Evolutionary conservation across 1,140 invertebrate genomes (phyloP).

Genomic region (Drosophila equinoxialis): DNA sequence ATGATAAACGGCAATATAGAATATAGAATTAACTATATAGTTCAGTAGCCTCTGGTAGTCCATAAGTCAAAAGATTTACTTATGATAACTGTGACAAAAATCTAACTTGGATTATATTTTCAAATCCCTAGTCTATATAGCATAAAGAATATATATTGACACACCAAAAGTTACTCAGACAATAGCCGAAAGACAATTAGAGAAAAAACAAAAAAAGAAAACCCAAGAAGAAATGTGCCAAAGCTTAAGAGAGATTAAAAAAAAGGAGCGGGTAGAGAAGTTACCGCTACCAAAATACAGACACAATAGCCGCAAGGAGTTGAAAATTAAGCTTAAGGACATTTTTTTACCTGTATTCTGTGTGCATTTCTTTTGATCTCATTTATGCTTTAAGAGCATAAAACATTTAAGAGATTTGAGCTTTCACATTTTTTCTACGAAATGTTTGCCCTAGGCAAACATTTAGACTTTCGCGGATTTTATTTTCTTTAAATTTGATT

Average conservation of each 20-base stretch:
- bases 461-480: not conserved
- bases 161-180: no score
- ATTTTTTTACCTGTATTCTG: not conserved
- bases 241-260: not conserved
- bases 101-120: no score
- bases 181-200: no score
- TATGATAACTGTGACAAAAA: no score
- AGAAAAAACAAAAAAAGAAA: no score
- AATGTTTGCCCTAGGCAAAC: conserved; percentile 4
- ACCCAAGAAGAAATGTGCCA: no score
- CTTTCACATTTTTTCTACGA: not conserved
- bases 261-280: not conserved
- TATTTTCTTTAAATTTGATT: conserved; percentile 4
- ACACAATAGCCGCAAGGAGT: not conserved
- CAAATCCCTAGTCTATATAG: no score
- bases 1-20: no score
- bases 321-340: not conserved
- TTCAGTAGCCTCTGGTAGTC: no score
- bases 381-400: not conserved
- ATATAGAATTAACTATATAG: no score
- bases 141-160: no score
- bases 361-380: conserved; percentile 5
- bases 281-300: not conserved
- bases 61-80: no score
- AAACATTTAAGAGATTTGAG: conserved; percentile 3